Evolutionary conservation across 2,888 invertebrate species (phyloP), one percentile per base, ranked within the genome.

Genomic region (Drosophila atripex): DNA sequence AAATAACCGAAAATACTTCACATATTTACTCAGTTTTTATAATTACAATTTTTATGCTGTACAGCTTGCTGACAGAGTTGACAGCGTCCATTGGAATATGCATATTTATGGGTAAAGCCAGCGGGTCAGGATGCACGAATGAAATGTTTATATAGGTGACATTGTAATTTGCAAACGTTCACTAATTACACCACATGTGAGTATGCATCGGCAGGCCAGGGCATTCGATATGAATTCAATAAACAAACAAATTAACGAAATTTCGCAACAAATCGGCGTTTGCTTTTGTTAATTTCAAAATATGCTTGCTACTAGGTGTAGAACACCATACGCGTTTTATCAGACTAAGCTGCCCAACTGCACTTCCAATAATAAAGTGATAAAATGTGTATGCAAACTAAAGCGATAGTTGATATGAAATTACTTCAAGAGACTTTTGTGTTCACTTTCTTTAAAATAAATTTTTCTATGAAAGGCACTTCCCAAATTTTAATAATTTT

Each of bases 221-320:
- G 54, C 52, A 53, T 25, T 50, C 49, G 25, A 23, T 63, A 64
- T 18, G 71, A 78, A 80, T 76, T 69, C 70, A 75, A 70, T 80
- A 74, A 73, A 60, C 78, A 82, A 83, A 83, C 85, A 83, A 85
- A 83, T 83, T 78, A 83, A 77, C 75, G 59, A 57, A 58, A 73
- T 80, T 41, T 71, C 47, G 45, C 66, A 39, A 58, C 69, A 80
- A 80, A 83, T 77, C 78, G 68, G 72, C 71, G 61, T 49, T 63
- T 73, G 73, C 75, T 80, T 85, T 73, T 82, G 85, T 80, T 83
- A 85, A 82, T 85, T 75, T 77, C 54, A 52, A 72, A 83, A 78
- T 57, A 71, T 70, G 38, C 43, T 49, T 46, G 21, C 50, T 14
- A 28, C 18, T 6, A 47, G 50, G 12, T 14, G 12, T 30, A 23